Conservation (phyloP, 2,888 invertebrate genomes). For the Chrysolina americana region DNA sequence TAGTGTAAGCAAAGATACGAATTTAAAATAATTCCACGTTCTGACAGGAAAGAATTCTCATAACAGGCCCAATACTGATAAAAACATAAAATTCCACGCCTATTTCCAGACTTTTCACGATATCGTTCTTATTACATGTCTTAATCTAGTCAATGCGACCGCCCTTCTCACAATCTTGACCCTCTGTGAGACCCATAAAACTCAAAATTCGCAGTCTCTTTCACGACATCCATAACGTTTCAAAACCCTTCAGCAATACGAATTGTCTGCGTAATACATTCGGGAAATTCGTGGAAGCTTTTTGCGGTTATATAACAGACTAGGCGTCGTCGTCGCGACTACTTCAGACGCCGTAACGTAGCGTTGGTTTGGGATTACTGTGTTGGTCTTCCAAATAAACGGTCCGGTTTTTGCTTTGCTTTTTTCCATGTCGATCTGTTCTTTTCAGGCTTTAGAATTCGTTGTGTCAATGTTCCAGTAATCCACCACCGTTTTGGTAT, state of each 20-base stretch:
- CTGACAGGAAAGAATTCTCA: too few relatives aligned
- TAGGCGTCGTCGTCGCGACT: slow-evolving; percentile 37
- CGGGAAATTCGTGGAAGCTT: slow-evolving; percentile 34
- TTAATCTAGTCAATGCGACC: slow-evolving; percentile 38
- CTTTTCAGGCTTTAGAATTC: neutral
- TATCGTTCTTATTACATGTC: slow-evolving; percentile 38
- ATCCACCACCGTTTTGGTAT: too few relatives aligned
- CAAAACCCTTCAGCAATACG: slow-evolving; percentile 35
- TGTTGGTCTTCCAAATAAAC: slow-evolving; percentile 33
- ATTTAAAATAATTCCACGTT: too few relatives aligned
- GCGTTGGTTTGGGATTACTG: slow-evolving; percentile 28
- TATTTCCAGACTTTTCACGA: slow-evolving; percentile 10
- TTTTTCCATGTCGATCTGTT: neutral
- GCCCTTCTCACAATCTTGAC: slow-evolving; percentile 41
- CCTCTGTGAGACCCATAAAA: slow-evolving; percentile 36
- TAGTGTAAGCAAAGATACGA: too few relatives aligned
- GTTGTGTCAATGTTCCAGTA: too few relatives aligned
- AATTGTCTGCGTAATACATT: slow-evolving; percentile 41
- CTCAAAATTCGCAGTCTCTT: slow-evolving; percentile 39
- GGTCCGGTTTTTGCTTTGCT: slow-evolving; percentile 30
- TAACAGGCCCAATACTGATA: too few relatives aligned
- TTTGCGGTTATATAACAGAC: slow-evolving; percentile 41
- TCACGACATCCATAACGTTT: slow-evolving; percentile 38
- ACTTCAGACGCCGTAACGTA: slow-evolving; percentile 29
- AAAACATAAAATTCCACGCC: neutral